These are phyloP conservation scores for Silurus meridionalis DNA, from an alignment of 2,113 vertebrate genomes.

Conservation along the genomic window DNA sequence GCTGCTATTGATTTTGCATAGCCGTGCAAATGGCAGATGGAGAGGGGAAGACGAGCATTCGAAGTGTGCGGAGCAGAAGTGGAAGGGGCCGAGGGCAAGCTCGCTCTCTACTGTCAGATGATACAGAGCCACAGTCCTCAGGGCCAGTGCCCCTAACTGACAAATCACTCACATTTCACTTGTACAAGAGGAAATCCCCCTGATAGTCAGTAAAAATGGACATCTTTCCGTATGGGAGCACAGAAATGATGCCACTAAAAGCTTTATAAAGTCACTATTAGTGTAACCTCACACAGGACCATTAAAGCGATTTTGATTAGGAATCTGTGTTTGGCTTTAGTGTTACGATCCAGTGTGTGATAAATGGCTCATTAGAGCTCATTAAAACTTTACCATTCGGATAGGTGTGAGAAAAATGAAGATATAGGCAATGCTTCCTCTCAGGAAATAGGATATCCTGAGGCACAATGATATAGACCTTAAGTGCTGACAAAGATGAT, in stretches of 20 bases:
- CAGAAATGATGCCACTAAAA: conserved; percentile 6
- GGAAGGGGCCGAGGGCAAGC: conserved; percentile 42
- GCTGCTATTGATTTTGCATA: conserved; percentile 73
- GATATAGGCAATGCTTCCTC: conserved; percentile 70
- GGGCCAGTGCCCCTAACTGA: conserved; percentile 39
- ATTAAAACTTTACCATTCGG: conserved; percentile 48
- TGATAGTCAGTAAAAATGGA: conserved; percentile 6
- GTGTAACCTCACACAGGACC: background rate
- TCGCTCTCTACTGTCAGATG: conserved; percentile 57
- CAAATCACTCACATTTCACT: conserved; percentile 46
- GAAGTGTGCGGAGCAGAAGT: conserved; percentile 53
- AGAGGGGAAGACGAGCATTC: conserved; percentile 40
- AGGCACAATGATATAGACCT: conserved; percentile 75
- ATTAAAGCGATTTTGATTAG: background rate
- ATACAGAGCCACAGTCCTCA: conserved; percentile 53
- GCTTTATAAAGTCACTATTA: conserved; percentile 10
- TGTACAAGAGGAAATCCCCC: conserved; percentile 40
- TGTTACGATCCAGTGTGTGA: conserved; percentile 1
- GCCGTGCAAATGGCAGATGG: conserved; percentile 55
- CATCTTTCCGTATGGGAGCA: background rate
- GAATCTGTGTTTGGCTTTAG: background rate
- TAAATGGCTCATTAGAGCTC: background rate
- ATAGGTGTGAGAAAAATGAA: conserved; percentile 64
- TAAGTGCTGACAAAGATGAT: conserved; percentile 81
- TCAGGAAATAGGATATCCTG: conserved; percentile 78